Evolutionary conservation across 1,140 invertebrate genomes (phyloP).

Genomic region (Halictus rubicundus): DNA sequence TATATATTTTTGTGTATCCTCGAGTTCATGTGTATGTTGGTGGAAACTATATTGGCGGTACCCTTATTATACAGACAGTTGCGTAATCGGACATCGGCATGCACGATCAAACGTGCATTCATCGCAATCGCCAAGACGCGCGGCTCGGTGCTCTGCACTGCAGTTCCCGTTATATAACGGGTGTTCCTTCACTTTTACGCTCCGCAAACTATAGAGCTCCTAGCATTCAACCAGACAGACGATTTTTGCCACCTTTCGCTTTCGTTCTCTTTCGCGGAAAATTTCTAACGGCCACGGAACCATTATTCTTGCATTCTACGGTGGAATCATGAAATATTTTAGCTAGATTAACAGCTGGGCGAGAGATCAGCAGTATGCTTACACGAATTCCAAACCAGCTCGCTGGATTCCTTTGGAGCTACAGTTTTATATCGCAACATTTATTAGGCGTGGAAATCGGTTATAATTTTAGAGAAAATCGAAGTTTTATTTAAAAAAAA

Average conservation of each 20-base stretch:
- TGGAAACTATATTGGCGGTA: background rate
- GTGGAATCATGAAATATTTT: background rate
- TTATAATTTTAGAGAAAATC: too few species aligned
- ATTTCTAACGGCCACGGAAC: background rate
- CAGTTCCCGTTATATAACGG: slow-evolving; percentile 64
- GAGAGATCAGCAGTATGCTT: too few species aligned
- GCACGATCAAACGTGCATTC: slow-evolving; percentile 66
- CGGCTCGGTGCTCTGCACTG: background rate
- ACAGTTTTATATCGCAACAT: too few species aligned
- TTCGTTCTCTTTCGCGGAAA: slow-evolving; percentile 24
- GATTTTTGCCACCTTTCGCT: slow-evolving; percentile 37
- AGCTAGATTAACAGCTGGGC: too few species aligned
- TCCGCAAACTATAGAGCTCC: slow-evolving; percentile 33
- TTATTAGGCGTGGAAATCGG: too few species aligned
- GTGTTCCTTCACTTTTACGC: slow-evolving; percentile 65
- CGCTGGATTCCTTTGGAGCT: too few species aligned
- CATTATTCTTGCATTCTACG: background rate
- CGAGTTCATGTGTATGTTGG: background rate
- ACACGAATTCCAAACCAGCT: too few species aligned
- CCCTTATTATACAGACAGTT: slow-evolving; percentile 37
- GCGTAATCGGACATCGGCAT: slow-evolving; percentile 41
- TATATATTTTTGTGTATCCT: background rate
- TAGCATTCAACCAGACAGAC: slow-evolving; percentile 12
- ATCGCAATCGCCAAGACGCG: slow-evolving; percentile 47
- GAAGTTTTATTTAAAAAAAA: too few species aligned